phyloP scores from a whole-genome alignment of 2,888 invertebrate species.

The Agapetus fuscipes region DNA sequence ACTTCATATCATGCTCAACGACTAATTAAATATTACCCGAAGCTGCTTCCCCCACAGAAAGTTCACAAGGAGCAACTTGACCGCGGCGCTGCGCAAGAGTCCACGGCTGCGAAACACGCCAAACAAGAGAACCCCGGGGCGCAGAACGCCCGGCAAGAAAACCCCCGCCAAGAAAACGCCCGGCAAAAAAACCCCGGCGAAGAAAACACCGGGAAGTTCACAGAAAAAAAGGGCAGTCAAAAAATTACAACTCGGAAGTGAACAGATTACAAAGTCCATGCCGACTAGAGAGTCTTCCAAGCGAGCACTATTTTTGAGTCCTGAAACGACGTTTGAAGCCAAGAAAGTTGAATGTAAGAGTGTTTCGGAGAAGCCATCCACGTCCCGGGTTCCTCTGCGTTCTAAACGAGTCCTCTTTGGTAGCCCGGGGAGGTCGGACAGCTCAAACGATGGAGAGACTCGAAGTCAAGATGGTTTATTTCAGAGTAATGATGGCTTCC shows the following conservation, averaged over 20 bases:
- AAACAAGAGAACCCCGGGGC: slow-evolving; percentile 45
- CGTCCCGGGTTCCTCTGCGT: slow-evolving; percentile 32
- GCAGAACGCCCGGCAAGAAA: slow-evolving; percentile 35
- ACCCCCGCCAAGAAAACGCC: slow-evolving; percentile 42
- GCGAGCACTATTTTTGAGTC: slow-evolving; percentile 66
- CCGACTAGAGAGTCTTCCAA: slow-evolving; percentile 52
- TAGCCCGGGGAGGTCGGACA: slow-evolving; percentile 35
- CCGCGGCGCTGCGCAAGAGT: slow-evolving; percentile 19
- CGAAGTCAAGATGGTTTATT: neutral
- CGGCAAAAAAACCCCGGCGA: slow-evolving; percentile 35
- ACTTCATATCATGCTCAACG: too few species aligned
- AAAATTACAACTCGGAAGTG: slow-evolving; percentile 37
- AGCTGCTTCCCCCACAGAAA: slow-evolving; percentile 46
- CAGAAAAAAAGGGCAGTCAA: slow-evolving; percentile 49
- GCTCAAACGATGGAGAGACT: neutral
- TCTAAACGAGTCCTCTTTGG: slow-evolving; percentile 58
- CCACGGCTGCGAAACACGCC: slow-evolving; percentile 41
- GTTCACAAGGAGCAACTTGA: slow-evolving; percentile 30
- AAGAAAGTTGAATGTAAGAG: slow-evolving; percentile 26
- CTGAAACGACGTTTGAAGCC: slow-evolving; percentile 35
- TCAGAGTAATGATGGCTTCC: too few species aligned
- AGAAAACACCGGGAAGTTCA: slow-evolving; percentile 53
- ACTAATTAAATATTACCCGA: too few species aligned
- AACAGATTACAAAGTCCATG: slow-evolving; percentile 31
- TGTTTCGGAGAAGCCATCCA: slow-evolving; percentile 7